Base-by-base conservation (phyloP, 2,797 vertebrate species). In the Sebastes iracundus region DNA sequence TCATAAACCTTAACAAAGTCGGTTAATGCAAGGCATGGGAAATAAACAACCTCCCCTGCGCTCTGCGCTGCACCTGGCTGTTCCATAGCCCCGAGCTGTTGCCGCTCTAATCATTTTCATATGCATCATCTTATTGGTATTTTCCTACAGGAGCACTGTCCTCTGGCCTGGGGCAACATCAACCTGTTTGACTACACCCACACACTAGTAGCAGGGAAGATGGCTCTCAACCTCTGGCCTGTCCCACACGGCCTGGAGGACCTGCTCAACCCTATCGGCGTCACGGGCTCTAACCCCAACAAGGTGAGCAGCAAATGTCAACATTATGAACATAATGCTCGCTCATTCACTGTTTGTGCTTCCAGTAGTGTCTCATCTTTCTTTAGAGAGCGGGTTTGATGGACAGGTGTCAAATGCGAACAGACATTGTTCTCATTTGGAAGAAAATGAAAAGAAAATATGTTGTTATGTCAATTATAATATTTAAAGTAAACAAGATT, bases 161-260 rank as follows among this genome's bases (percentile, higher is more conserved):
- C 98, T 3, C 95, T 99, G 75, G 98, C 98, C 88, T 99, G 98
- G 98, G 98, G 98, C 92, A 99, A 99, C 93, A 97, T 99, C 94
- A 99, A 99, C 93, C 95, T 99, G 93, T 99, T 99, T 93, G 98
- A 99, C 96, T 99, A 99, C 91, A 99, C 98, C 79, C 97, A 99
- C 93, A 99, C 98, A 61, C 94, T 99, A 23, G 98, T 99, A 74
- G 97, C 98, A 84, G 98, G 98, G 76, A 99, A 99, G 95, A 99
- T 99, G 97, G 98, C 98, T 90, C 96, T 99, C 85, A 99, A 99
- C 95, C 95, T 99, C 82, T 99, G 98, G 98, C 97, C 98, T 71
- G 98, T 99, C 75, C 98, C 98, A 89, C 98, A 99, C 71, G 98
- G 98, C 80, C 92, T 99, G 90, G 98, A 99, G 93, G 98, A 99